These are phyloP conservation scores for Ptychodera flava DNA, from an alignment of 35 echinoderm and acorn worm genomes.

Conservation along the genomic window DNA sequence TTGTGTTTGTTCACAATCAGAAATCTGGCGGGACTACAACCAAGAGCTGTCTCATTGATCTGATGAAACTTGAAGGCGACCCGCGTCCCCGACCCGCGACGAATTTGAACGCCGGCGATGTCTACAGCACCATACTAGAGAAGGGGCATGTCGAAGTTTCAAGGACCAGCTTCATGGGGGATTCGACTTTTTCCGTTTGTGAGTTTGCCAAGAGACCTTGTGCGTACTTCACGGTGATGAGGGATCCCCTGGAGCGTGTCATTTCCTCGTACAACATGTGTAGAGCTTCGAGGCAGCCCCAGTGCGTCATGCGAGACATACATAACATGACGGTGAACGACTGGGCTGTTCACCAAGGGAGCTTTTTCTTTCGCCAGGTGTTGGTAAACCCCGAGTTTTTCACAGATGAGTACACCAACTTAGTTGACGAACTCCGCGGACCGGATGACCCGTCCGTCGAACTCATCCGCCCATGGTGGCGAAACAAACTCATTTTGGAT, in stretches of 20 bases:
- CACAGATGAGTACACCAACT: not conserved
- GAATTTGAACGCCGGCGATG: not conserved
- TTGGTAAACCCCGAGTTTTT: constrained; percentile 36
- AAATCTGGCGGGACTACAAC: constrained; percentile 63
- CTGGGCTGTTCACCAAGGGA: constrained; percentile 41
- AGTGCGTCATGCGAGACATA: not conserved
- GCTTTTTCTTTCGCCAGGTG: constrained; percentile 29
- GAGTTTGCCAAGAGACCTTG: constrained; percentile 43
- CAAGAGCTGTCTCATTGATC: constrained; percentile 29
- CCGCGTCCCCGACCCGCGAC: not conserved
- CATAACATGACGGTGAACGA: constrained; percentile 13
- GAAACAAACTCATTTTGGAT: not conserved
- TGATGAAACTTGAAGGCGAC: not conserved
- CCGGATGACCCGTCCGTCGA: not conserved
- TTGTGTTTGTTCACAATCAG: constrained; percentile 44
- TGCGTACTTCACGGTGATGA: constrained; percentile 35
- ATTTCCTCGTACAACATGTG: constrained; percentile 37
- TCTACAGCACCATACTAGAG: not conserved
- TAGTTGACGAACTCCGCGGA: not conserved
- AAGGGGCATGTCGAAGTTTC: not conserved
- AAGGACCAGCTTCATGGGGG: constrained; percentile 41
- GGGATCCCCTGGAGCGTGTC: constrained; percentile 20
- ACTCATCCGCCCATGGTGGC: not conserved
- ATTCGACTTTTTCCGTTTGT: constrained; percentile 81
- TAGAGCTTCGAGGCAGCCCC: constrained; percentile 9